A percentile compares a stretch with the other conserved stretches of the same genome.
phyloP scores from a whole-genome alignment of 2,113 vertebrate species.

The Pelobates fuscus region DNA sequence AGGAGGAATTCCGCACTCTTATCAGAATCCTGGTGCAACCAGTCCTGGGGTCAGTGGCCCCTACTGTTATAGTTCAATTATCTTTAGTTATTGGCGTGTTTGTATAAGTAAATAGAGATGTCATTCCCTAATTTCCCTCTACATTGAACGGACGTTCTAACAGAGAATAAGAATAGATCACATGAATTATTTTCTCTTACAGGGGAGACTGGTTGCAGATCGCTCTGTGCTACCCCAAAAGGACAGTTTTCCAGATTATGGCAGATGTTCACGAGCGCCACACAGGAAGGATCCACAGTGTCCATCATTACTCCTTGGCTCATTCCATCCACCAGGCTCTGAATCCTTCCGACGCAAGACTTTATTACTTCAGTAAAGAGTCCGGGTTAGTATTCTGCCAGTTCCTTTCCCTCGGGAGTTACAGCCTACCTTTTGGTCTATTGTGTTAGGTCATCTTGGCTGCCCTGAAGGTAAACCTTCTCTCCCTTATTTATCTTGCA shows the following conservation, averaged over 20 bases:
- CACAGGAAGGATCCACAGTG: slow-evolving; percentile 54
- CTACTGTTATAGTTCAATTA: too few relatives aligned
- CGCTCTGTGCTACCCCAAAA: slow-evolving; percentile 57
- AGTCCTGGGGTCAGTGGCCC: too few relatives aligned
- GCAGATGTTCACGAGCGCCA: slow-evolving; percentile 51
- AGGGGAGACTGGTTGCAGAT: slow-evolving; percentile 59
- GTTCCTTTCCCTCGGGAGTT: background rate
- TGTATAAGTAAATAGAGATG: too few relatives aligned
- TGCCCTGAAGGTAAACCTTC: background rate
- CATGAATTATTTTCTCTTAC: too few relatives aligned
- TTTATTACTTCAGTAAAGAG: slow-evolving; percentile 48
- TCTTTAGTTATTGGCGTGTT: too few relatives aligned
- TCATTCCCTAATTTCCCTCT: too few relatives aligned
- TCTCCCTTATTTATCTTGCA: background rate
- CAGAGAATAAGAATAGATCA: too few relatives aligned
- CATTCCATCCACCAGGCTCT: slow-evolving; percentile 4
- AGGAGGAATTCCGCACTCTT: too few relatives aligned
- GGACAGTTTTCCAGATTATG: slow-evolving; percentile 51
- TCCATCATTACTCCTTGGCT: slow-evolving; percentile 1
- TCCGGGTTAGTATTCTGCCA: slow-evolving; percentile 47
- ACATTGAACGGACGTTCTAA: too few relatives aligned
- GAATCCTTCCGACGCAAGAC: background rate
- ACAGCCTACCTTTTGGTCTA: background rate
- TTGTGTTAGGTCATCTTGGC: background rate
- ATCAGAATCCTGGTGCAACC: too few relatives aligned